Base-by-base conservation (phyloP, 2,113 vertebrate species). In the Smithornis capensis region DNA sequence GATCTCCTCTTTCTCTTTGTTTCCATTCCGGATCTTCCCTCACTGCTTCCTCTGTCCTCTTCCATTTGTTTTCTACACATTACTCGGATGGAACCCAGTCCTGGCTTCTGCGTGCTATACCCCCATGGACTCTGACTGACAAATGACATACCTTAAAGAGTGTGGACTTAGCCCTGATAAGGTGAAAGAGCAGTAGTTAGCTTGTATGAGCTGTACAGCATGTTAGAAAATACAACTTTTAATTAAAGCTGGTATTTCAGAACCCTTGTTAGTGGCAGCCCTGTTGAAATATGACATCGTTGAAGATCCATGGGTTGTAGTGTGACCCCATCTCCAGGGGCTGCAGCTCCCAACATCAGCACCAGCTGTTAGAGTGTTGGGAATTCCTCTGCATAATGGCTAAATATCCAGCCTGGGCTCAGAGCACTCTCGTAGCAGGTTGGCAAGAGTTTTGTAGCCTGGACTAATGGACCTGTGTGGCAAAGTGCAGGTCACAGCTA, bases 211-310 rank as follows among this genome's bases (percentile, higher is more conserved):
- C 85, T 42, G 49, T 49, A 56, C 29, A 88, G 50, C 52, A 92
- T 64, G 90, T 94, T 83, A 89, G 93, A 87, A 96, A 90, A 81
- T 57, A 81, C 33, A 68, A 65, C 31, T 93, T 95, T 94, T 97
- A 97, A 97, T 97, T 96, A 96, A 96, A 90, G 93, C 40, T 95
- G 92, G 88, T 95, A 94, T 96, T 95, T 94, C 69, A 3, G 83
- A 37, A 96, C 90, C 88, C 93, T 95, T 94, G 90, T 83, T 96
- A 80, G 92, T 93, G 88, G 88, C 76, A 95, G n/a, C 76, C 80
- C 83, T 87, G 60, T 44, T 92, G 92, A 96, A 95, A 95, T 68
- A 93, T 0, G 14, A 42, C 67, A 44, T 81, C 3, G 3, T 64
- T 83, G 75, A 91, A 90, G 64, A 63, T 79, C 59, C 2, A 1